Conservation (phyloP, 2,113 vertebrate genomes). For the Platysteira castanea region DNA sequence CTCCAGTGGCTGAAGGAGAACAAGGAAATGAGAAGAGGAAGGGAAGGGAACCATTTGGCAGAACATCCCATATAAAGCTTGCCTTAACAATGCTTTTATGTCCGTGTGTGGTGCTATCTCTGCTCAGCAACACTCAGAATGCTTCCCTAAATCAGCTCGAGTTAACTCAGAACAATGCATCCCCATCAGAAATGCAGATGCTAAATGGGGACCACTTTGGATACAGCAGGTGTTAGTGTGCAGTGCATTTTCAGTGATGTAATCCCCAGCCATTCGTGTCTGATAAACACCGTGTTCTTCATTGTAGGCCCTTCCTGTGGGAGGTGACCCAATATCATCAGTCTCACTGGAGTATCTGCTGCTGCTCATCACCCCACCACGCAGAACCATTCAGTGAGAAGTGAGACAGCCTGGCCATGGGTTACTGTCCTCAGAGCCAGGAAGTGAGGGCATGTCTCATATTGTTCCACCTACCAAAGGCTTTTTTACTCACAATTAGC, state of each 20-base stretch:
- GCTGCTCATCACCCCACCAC: not conserved
- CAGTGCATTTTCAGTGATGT: not conserved
- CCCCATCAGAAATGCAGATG: constrained; percentile 11
- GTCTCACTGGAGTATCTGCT: not conserved
- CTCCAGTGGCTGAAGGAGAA: not conserved
- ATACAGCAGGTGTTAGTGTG: not conserved
- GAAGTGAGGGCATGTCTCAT: not conserved
- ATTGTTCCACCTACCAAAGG: not conserved
- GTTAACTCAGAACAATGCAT: constrained; percentile 21
- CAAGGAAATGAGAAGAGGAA: constrained; percentile 61
- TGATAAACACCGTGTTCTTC: constrained; percentile 20
- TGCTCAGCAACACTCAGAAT: not conserved
- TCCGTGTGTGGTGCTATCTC: constrained; percentile 22
- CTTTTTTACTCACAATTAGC: not conserved
- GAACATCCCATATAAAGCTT: not conserved
- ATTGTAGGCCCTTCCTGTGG: constrained; percentile 6
- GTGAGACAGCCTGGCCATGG: not conserved
- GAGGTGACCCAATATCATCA: not conserved
- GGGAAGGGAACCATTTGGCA: constrained; percentile 54
- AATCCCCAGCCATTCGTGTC: not conserved
- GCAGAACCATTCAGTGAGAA: not conserved
- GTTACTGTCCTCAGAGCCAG: not conserved
- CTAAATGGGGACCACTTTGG: not conserved
- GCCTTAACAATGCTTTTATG: constrained; percentile 35
- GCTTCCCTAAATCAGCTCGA: not conserved